Percentiles rank a stretch among this genome's conserved stretches.
phyloP scores from a whole-genome alignment of 2,797 vertebrate species.

The Pelochelys cantorii region DNA sequence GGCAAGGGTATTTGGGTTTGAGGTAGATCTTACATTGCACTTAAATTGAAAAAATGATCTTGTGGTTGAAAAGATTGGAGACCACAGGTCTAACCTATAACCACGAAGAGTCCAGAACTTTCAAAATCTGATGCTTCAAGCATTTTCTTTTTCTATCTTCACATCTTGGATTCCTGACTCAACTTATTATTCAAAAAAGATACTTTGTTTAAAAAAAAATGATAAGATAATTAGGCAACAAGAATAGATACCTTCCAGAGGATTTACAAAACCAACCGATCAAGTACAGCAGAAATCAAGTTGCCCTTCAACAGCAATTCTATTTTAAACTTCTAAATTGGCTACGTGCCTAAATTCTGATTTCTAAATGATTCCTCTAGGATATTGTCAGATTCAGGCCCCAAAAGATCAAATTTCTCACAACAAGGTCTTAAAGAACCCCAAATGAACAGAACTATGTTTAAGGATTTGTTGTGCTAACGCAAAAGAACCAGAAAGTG shows the following conservation, averaged over 20 bases:
- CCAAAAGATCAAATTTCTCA: neutral
- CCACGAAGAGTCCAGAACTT: neutral
- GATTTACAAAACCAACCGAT: neutral
- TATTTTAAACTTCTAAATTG: neutral
- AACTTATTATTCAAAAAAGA: neutral
- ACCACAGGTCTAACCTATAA: neutral
- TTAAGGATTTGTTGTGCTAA: neutral
- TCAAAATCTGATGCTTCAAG: neutral
- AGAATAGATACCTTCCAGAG: neutral
- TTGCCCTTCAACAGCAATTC: neutral
- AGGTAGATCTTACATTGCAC: too few relatives aligned
- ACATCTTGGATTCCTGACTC: neutral
- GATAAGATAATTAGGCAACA: neutral
- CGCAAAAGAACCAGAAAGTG: neutral
- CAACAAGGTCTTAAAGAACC: slow-evolving; percentile 24
- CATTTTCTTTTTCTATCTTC: neutral
- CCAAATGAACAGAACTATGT: slow-evolving; percentile 13
- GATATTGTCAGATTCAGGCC: neutral
- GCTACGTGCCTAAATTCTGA: neutral
- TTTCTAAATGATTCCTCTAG: neutral
- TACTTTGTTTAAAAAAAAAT: neutral
- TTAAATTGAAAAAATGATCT: too few relatives aligned
- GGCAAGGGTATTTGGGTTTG: too few relatives aligned
- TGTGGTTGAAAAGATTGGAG: too few relatives aligned
- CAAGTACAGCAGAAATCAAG: slow-evolving; percentile 41